Percentiles rank a stretch among this genome's conserved stretches.
Conservation (phyloP, 2,797 vertebrate species). For the Aplochiton taeniatus region DNA sequence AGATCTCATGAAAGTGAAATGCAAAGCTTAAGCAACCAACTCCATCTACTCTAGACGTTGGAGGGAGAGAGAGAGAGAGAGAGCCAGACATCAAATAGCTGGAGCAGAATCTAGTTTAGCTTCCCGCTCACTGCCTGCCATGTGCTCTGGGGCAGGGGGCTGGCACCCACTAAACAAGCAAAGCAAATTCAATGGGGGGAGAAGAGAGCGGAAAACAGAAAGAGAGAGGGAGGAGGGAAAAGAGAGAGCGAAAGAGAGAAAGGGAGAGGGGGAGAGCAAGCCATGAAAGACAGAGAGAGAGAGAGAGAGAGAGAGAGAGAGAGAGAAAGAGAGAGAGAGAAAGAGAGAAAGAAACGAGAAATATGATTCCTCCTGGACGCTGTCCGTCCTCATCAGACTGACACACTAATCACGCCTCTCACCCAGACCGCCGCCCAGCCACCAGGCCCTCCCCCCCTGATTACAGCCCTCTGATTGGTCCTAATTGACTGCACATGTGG, state of each 20-base stretch:
- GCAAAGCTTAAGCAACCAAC: no score
- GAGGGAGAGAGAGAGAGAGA: no score
- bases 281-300: not conserved
- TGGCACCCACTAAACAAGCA: conserved; percentile 54
- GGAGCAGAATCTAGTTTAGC: no score
- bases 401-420: conserved; percentile 68
- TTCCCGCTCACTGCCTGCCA: conserved; percentile 8
- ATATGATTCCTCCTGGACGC: conserved; percentile 33
- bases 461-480: conserved; percentile 75
- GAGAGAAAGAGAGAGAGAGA: conserved; percentile 2
- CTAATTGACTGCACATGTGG: conserved; percentile 78
- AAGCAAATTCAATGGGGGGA: not conserved
- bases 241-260: not conserved
- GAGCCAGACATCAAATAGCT: no score
- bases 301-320: not conserved
- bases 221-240: not conserved
- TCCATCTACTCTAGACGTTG: no score
- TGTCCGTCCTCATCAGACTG: conserved; percentile 57
- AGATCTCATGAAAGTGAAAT: no score
- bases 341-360: conserved; percentile 15
- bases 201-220: conserved; percentile 12
- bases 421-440: conserved; percentile 41
- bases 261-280: conserved; percentile 22
- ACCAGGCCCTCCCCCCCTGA: conserved; percentile 56
- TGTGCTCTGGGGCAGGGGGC: conserved; percentile 4